Base-by-base conservation (phyloP, 2,113 vertebrate genomes). In the Pelecanoides urinatrix region DNA sequence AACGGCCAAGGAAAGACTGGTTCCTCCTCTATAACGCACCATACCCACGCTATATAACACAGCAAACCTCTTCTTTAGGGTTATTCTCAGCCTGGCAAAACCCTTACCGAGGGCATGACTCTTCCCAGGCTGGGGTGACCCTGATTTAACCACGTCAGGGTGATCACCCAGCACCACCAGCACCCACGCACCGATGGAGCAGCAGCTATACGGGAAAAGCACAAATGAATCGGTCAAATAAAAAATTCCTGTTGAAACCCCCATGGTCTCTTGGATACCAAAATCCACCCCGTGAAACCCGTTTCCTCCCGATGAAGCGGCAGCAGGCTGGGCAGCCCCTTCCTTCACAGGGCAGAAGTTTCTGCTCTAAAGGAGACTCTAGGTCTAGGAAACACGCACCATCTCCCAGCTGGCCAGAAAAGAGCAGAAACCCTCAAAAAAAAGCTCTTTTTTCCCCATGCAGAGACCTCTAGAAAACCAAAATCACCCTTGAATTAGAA, bases 31-130 rank as follows among this genome's bases (percentile, higher is more conserved):
- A 29, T 10, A 58, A 49, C 0, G 11, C 2, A 0, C 56, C 10
- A 22, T 9, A 13, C n/a, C 50, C 23, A 16, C 0, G 1, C 30
- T 42, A 4, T 4, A 17, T 25, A n/a, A n/a, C n/a, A 16, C 17
- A 23, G 26, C 68, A 73, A 74, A 36, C 17, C 59, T 26, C 25
- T n/a, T 42, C n/a, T 44, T 49, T 11, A 32, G n/a, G 42, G n/a
- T 73, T 49, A 80, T 56, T 49, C 18, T 15, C 68, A 44, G 34
- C 40, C 49, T 30, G 32, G 16, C 38, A 62, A 56, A 58, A 49
- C 12, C 34, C 11, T 45, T 73, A 4, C 29, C 0, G 6, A 26
- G 16, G 45, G 8, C 27, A 34, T 13, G 34, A 23, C 50, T 29
- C 19, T 56, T 65, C 67, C 66, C 49, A 30, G 67, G 50, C 67